Percentiles rank a stretch among this genome's conserved stretches.
These are phyloP conservation scores for Desmodus rotundus DNA, from an alignment of 2,113 vertebrate species.

Conservation along the genomic window DNA sequence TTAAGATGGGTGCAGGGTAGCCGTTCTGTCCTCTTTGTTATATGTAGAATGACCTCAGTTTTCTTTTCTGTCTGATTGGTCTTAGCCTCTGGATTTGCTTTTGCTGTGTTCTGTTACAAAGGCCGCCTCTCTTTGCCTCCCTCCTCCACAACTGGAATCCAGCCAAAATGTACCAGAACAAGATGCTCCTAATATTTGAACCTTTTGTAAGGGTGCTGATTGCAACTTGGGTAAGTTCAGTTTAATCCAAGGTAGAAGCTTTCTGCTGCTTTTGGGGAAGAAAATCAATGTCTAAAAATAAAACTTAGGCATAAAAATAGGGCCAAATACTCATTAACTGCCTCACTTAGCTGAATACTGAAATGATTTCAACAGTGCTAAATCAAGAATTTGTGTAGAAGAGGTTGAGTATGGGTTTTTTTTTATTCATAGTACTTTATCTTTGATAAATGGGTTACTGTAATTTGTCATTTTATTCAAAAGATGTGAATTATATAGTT, in stretches of 20 bases:
- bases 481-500: slow-evolving; percentile 54
- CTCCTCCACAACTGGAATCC: slow-evolving; percentile 32
- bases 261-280: slow-evolving; percentile 38
- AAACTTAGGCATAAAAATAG: slow-evolving; percentile 70
- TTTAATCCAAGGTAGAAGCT: slow-evolving; percentile 65
- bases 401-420: slow-evolving; percentile 43
- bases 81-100: slow-evolving; percentile 44
- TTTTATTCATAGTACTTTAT: slow-evolving; percentile 53
- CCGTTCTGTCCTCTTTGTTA: not conserved
- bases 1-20: not conserved
- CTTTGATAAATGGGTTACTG: slow-evolving; percentile 61
- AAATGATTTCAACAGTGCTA: slow-evolving; percentile 67
- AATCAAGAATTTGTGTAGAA: slow-evolving; percentile 69
- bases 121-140: slow-evolving; percentile 13
- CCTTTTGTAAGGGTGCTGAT: slow-evolving; percentile 66
- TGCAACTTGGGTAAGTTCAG: slow-evolving; percentile 54
- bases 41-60: slow-evolving; percentile 13
- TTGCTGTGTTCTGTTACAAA: not conserved
- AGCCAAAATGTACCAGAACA: slow-evolving; percentile 40
- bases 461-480: slow-evolving; percentile 66
- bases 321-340: slow-evolving; percentile 70
- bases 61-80: slow-evolving; percentile 38
- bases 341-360: slow-evolving; percentile 66
- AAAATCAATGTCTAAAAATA: slow-evolving; percentile 72
- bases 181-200: slow-evolving; percentile 55